Evolutionary conservation across 2,797 vertebrate genomes (phyloP), one percentile per base, ranked within the genome.

Genomic region (Chloroceryle amazona): DNA sequence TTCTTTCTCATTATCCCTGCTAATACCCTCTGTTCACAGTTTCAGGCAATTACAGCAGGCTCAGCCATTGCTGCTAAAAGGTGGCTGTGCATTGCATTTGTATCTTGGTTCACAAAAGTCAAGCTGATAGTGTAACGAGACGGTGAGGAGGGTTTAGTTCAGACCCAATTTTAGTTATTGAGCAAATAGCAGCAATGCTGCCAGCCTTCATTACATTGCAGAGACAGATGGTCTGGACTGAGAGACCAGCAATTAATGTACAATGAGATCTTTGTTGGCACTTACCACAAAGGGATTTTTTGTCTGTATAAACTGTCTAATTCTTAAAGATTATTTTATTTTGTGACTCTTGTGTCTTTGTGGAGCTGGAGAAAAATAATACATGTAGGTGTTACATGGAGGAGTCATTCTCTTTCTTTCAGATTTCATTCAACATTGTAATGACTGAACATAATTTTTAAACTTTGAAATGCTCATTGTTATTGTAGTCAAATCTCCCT

Each of bases 141-240:
- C 91, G 82, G 93, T 3, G 66, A 98, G 89, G 83, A 89, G 84
- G 68, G 89, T 96, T 98, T 92, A 95, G 96, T 97, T 97, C 96
- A 97, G 96, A 93, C 95, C 63, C 97, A 97, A 81, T 98, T 97
- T 97, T 93, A 97, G 97, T 87, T 96, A 95, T 90, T 95, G 96
- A 97, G 95, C 93, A 95, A 91, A 97, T 71, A 98, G 94, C 96
- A 97, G 92, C 93, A 93, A 68, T 80, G 96, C 96, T 97, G 97
- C 93, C 98, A 97, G 95, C 65, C 89, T 98, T 98, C 96, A 97
- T 98, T 98, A 98, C 96, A 91, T 89, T 31, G 91, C 83, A 72
- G 86, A 97, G 97, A 97, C 98, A 98, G 98, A 98, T 98, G 98
- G 98, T 98, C 97, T 98, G 97, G 96, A 97, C 96, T 91, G 86